Evolutionary conservation across 2,113 vertebrate genomes (phyloP).

Genomic region (Oncorhynchus keta): DNA sequence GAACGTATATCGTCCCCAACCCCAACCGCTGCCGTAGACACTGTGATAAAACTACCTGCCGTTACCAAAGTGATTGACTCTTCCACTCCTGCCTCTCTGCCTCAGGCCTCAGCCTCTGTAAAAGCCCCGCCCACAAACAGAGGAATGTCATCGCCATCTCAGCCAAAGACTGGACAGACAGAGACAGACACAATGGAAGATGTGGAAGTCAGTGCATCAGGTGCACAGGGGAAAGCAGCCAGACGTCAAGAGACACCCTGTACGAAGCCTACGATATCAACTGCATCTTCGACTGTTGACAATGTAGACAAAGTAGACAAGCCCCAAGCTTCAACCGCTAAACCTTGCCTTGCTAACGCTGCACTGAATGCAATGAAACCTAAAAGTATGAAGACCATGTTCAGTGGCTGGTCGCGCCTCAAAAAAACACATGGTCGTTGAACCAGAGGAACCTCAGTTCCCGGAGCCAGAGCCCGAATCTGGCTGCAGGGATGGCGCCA

Average conservation of each 20-base stretch:
- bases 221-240: slow-evolving; percentile 19
- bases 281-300: slow-evolving; percentile 63
- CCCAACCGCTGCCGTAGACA: slow-evolving; percentile 50
- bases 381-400: slow-evolving; percentile 65
- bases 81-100: slow-evolving; percentile 67
- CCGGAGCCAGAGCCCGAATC: slow-evolving; percentile 61
- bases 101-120: slow-evolving; percentile 65
- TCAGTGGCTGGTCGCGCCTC: slow-evolving; percentile 85
- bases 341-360: slow-evolving; percentile 28
- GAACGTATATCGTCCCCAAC: slow-evolving; percentile 32
- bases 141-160: slow-evolving; percentile 62
- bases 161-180: slow-evolving; percentile 50
- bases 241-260: slow-evolving; percentile 39
- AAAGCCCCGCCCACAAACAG: slow-evolving; percentile 57
- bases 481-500: slow-evolving; percentile 20
- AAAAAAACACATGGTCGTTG: slow-evolving; percentile 86
- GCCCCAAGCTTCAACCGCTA: slow-evolving; percentile 51
- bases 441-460: slow-evolving; percentile 68
- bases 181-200: slow-evolving; percentile 44
- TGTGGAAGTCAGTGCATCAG: slow-evolving; percentile 42
- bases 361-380: slow-evolving; percentile 44
- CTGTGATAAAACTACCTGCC: slow-evolving; percentile 54
- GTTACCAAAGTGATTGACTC: slow-evolving; percentile 62
- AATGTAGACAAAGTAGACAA: slow-evolving; percentile 2
- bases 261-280: slow-evolving; percentile 65